Evolutionary conservation across 2,113 vertebrate species (phyloP), one percentile per base, ranked within the genome.

Genomic region (Cyanocitta stelleri): DNA sequence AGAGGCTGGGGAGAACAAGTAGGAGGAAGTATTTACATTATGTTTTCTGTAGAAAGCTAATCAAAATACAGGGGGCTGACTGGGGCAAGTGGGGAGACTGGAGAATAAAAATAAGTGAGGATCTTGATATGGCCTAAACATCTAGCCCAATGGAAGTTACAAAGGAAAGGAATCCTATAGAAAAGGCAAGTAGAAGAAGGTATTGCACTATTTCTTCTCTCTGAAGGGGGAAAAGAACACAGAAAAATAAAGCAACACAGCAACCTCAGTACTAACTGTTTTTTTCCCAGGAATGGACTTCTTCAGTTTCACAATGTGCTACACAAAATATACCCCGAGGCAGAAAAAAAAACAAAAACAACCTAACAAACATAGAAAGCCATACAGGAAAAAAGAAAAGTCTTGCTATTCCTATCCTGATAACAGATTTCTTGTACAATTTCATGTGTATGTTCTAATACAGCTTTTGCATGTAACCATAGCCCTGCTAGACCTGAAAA

Each of bases 121-220:
- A 83, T 43, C 56, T 35, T 71, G 27, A n/a, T 30, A 63, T 2
- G 4, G 27, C 41, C 32, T 62, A 15, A 77, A 59, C 13, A 52
- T 43, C 32, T 1, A 52, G 16, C 16, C 13, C 0, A 0, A 52
- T 49, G 27, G 7, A 77, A 71, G 26, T 16, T 23, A 18, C 4
- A 75, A 76, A 76, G n/a, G 8, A 75, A 78, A 83, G 11, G 9
- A 87, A 68, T 59, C 73, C 8, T 48, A n/a, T 5, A 24, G n/a
- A 64, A 62, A 24, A 76, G 8, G 4, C 10, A 63, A 20, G 13
- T 5, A 49, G 33, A 79, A 86, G 33, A 51, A 46, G 10, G 10
- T 46, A 67, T 14, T 41, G 20, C 6, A 51, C 13, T 24, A 39
- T 66, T 84, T 81, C 68, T 77, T 61, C 30, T 44, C 16, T 56